These are phyloP conservation scores for Lottia gigantea DNA, from an alignment of 2,888 invertebrate species.

Conservation along the genomic window DNA sequence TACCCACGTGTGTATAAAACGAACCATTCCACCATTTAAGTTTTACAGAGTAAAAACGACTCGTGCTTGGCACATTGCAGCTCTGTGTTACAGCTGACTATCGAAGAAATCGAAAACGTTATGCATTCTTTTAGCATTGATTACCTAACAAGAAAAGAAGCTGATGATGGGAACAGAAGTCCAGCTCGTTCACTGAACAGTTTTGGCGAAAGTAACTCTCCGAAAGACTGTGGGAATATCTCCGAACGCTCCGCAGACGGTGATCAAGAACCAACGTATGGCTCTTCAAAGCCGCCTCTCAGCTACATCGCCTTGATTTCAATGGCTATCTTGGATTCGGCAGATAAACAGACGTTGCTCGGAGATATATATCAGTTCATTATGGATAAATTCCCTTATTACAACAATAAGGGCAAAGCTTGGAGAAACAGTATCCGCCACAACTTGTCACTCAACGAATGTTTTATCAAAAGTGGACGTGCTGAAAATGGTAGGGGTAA, in stretches of 20 bases:
- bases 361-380: constrained; percentile 65
- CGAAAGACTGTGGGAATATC: too few species aligned
- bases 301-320: constrained; percentile 66
- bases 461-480: constrained; percentile 62
- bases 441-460: constrained; percentile 64
- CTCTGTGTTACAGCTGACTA: too few species aligned
- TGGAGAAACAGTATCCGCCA: constrained; percentile 66
- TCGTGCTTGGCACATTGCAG: too few species aligned
- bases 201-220: too few species aligned
- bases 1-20: too few species aligned
- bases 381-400: constrained; percentile 60
- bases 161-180: not conserved
- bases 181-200: not conserved
- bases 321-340: constrained; percentile 62
- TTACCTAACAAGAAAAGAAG: constrained; percentile 1
- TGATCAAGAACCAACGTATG: not conserved
- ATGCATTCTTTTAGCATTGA: not conserved
- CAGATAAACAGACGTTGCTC: constrained; percentile 58
- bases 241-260: too few species aligned
- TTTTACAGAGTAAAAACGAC: too few species aligned
- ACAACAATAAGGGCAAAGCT: constrained; percentile 59
- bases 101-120: not conserved
- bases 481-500: constrained; percentile 91
- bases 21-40: too few species aligned
- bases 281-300: constrained; percentile 49